Conservation (phyloP, 2,113 vertebrate genomes). For the Alaudala cheleensis region DNA sequence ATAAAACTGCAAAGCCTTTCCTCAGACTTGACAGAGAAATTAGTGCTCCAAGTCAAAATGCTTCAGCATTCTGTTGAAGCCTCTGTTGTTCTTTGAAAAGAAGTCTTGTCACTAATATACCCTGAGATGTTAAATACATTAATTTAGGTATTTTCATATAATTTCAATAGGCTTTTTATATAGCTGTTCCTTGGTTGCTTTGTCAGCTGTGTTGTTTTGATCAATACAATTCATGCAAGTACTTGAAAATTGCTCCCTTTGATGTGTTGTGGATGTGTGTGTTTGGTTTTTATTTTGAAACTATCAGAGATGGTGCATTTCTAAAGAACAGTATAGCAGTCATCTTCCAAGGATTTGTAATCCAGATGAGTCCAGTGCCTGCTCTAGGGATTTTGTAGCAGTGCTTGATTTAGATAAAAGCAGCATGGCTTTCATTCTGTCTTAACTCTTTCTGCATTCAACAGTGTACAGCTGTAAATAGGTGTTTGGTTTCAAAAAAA, state of each 20-base stretch:
- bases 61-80: not conserved
- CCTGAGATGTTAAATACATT: not conserved
- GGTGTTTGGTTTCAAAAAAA: not conserved
- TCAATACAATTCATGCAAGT: not conserved
- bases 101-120: not conserved
- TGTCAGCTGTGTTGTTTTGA: not conserved
- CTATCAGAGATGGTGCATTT: rapidly evolving
- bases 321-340: not conserved
- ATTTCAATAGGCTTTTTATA: not conserved
- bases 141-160: not conserved
- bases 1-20: not conserved
- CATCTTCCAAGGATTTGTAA: not conserved
- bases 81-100: not conserved
- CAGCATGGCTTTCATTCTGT: not conserved
- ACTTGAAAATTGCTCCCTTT: not conserved
- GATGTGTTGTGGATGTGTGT: not conserved
- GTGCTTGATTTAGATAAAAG: not conserved
- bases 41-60: not conserved
- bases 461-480: not conserved
- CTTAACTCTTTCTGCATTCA: not conserved
- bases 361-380: not conserved
- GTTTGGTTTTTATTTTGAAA: not conserved
- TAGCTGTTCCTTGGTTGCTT: not conserved
- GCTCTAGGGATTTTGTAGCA: not conserved
- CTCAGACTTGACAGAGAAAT: not conserved